phyloP scores from a whole-genome alignment of 2,888 invertebrate species.

The Apamea sordens region DNA sequence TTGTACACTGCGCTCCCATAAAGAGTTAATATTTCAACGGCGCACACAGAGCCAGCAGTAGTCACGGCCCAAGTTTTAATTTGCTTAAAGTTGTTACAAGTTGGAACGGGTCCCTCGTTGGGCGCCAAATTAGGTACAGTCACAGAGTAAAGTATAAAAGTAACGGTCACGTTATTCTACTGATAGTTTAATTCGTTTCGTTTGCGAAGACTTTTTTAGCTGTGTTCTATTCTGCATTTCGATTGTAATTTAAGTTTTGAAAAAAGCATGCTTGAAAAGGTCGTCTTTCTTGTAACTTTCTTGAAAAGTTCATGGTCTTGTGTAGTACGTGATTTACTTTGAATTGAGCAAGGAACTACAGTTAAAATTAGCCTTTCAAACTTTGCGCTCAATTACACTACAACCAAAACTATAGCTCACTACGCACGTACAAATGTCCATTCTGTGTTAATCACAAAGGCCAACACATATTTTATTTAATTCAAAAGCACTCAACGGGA shows the following conservation, averaged over 20 bases:
- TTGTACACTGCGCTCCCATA: constrained; percentile 86
- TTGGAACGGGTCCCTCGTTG: constrained; percentile 88
- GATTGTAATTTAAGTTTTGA: constrained; percentile 74
- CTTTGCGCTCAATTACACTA: constrained; percentile 13
- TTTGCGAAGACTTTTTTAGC: constrained; percentile 74
- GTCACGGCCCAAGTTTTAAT: constrained; percentile 89
- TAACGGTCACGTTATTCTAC: constrained; percentile 80
- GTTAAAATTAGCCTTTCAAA: background rate
- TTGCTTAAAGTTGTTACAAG: constrained; percentile 90
- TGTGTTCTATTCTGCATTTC: constrained; percentile 73
- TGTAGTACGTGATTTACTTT: constrained; percentile 14
- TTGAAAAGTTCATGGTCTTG: constrained; percentile 34
- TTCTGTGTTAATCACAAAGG: constrained; percentile 50
- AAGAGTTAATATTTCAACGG: constrained; percentile 89
- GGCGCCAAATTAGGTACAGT: constrained; percentile 88
- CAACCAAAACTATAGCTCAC: background rate
- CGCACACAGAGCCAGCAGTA: constrained; percentile 87
- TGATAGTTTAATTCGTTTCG: constrained; percentile 88
- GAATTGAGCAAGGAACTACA: background rate
- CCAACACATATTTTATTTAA: constrained; percentile 58
- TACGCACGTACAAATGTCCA: background rate
- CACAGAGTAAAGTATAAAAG: constrained; percentile 74
- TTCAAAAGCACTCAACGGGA: constrained; percentile 56
- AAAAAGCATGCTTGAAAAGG: constrained; percentile 37
- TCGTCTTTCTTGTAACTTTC: constrained; percentile 44